Base-by-base conservation (phyloP, 2,888 invertebrate genomes). In the Ennomos fuscantarius region DNA sequence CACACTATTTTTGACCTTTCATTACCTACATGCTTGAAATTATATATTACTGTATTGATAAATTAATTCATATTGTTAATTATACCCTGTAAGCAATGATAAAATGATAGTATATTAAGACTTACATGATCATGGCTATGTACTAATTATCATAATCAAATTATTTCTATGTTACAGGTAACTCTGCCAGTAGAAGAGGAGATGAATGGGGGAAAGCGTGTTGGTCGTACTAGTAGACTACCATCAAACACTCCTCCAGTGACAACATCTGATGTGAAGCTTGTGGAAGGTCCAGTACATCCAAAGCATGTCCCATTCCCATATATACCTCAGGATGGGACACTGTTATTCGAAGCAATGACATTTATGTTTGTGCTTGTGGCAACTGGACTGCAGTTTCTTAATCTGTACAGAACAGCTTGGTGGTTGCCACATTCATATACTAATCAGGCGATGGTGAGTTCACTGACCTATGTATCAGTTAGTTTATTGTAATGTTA, bases 341-440 rank as follows among this genome's bases (percentile, higher is more conserved):
- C 97, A 68, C 82, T 99, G 45, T 91, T 95, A 49, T 99, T 98
- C 89, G 99, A 99, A 86, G 89, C 95, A 1, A 94, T 98, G 76
- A 95, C 97, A 80, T 96, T 98, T 81, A 86, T 96, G 9, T 97
- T 97, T 79, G 96, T 96, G 0, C 84, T 96, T 31, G 93, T 96
- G 41, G 95, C 96, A 0, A 95, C 97, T 15, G 95, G 95, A 52
- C 93, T 99, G 54, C 99, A 99, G 88, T 97, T 98, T 80, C 93
- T 99, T 40, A 98, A 99, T 89, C 93, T 99, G 36, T 99, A 99
- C 80, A 95, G 98, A 69, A 98, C 98, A 1, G 96, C 97, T 10
- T 99, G 99, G 98, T 99, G 99, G 99, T 86, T 99, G 50, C 98
- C 98, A 0, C 96, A 99, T 79, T 98, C 98, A 0, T 96, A 97